Evolutionary conservation across 2,797 vertebrate genomes (phyloP), one percentile per base, ranked within the genome.

Genomic region (Malurus splendens): DNA sequence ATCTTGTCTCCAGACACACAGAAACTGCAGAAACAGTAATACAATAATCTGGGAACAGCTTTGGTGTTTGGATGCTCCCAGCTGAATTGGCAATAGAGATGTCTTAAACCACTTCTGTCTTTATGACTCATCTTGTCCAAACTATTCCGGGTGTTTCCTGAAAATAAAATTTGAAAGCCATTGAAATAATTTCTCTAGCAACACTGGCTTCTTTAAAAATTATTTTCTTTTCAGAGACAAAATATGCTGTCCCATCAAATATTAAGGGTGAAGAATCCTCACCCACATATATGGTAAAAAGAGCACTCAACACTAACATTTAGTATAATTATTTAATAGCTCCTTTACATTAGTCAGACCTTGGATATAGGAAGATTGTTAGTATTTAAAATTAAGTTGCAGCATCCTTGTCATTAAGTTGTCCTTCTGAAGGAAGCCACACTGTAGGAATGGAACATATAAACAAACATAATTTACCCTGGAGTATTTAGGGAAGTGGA

Each of bases 401-500:
- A 71, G 10, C 1, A 1, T 64, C 36, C 36, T 80, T 93, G 54
- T 85, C 57, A 82, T 81, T 88, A 78, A 75, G 7, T 45, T 81
- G 84, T 72, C 73, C 82, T 92, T 82, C 48, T 80, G 73, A 87
- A 92, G 51, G 38, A 82, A 90, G 12, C 16, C 54, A 68, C 20
- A 1, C 8, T 45, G 38, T 32, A 72, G 51, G 17, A 72, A 52
- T 19, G 33, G 75, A 89, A 90, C 65, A 68, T 68, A 59, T 78
- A 95, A 93, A 91, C 77, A 92, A 91, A 89, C 24, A 60, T n/a
- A 52, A 18, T 3, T 55, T 65, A 55, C 0, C 0, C 6, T 86
- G 76, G 44, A 86, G 20, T 92, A 85, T 82, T 90, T 88, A 92
- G 55, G 89, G 73, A 95, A 94, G 73, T 55, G 70, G 25, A 87